Conservation (phyloP, 2,797 vertebrate genomes). For the Brachyrhaphis roseni region DNA sequence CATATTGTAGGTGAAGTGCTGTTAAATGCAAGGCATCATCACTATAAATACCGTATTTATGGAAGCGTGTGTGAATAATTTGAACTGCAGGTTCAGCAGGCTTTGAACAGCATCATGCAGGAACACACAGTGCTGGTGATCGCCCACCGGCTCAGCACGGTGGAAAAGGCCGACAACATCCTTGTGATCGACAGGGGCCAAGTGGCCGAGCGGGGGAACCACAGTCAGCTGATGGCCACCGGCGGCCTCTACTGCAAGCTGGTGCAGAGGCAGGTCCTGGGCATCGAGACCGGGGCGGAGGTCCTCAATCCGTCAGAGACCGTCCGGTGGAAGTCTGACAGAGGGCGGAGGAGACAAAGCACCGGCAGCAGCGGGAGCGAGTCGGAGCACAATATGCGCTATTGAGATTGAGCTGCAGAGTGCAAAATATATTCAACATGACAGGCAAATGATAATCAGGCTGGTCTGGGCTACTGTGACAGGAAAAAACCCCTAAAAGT, state of each 20-base stretch:
- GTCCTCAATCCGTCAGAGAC: conserved; percentile 26
- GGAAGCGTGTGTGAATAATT: neutral
- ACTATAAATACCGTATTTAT: neutral
- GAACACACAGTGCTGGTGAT: conserved; percentile 90
- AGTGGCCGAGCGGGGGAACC: conserved; percentile 90
- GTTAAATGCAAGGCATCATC: neutral
- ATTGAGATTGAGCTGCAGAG: conserved; percentile 48
- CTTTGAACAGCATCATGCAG: conserved; percentile 85
- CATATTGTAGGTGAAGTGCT: conserved; percentile 83
- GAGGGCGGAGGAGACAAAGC: conserved; percentile 35
- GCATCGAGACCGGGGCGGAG: conserved; percentile 72
- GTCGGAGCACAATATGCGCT: conserved; percentile 56
- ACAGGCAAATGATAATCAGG: neutral
- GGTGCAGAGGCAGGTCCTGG: conserved; percentile 92
- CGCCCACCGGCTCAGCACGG: conserved; percentile 94
- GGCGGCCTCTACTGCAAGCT: conserved; percentile 90
- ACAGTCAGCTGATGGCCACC: conserved; percentile 89
- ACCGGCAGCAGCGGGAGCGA: conserved; percentile 63
- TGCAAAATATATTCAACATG: neutral
- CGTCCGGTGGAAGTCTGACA: conserved; percentile 7
- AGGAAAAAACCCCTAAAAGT: neutral
- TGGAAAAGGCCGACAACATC: conserved; percentile 84
- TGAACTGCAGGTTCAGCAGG: conserved; percentile 89
- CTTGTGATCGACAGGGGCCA: conserved; percentile 75
- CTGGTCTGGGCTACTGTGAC: neutral